Evolutionary conservation across 1,140 invertebrate species (phyloP).

Genomic region (Hycleus phaleratus): DNA sequence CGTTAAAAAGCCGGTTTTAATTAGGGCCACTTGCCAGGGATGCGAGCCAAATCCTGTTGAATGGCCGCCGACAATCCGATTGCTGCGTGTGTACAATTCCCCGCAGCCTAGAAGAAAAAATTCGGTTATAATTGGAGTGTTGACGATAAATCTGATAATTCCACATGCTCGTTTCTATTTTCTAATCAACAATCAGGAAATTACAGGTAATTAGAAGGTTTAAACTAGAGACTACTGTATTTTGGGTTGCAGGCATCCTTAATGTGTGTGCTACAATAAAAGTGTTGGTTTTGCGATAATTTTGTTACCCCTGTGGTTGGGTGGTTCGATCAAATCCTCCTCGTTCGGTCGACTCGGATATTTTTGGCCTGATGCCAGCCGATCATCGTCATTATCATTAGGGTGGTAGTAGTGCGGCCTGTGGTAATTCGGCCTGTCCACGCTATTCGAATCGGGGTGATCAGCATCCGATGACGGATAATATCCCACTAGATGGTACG

Average conservation of each 20-base stretch:
- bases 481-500: slow-evolving; percentile 51
- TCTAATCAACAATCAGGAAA: too few species aligned
- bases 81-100: slow-evolving; percentile 74
- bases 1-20: slow-evolving; percentile 82
- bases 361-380: too few species aligned
- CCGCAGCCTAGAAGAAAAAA: slow-evolving; percentile 63
- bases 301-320: slow-evolving; percentile 17
- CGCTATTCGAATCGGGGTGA: slow-evolving; percentile 37
- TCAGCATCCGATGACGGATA: slow-evolving; percentile 39
- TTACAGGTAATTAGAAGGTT: too few species aligned
- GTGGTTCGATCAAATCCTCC: slow-evolving; percentile 1
- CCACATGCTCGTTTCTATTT: too few species aligned
- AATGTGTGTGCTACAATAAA: too few species aligned
- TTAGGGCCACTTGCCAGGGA: slow-evolving; percentile 92
- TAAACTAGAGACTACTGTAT: too few species aligned
- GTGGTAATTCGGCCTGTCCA: slow-evolving; percentile 44
- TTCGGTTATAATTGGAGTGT: too few species aligned
- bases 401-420: slow-evolving; percentile 39
- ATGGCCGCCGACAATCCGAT: slow-evolving; percentile 88
- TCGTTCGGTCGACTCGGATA: too few species aligned
- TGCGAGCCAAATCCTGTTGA: slow-evolving; percentile 82
- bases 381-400: neutral
- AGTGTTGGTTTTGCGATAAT: neutral
- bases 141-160: too few species aligned
- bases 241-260: too few species aligned